Conservation (phyloP, 2,888 invertebrate species). For the Agrotis segetum region DNA sequence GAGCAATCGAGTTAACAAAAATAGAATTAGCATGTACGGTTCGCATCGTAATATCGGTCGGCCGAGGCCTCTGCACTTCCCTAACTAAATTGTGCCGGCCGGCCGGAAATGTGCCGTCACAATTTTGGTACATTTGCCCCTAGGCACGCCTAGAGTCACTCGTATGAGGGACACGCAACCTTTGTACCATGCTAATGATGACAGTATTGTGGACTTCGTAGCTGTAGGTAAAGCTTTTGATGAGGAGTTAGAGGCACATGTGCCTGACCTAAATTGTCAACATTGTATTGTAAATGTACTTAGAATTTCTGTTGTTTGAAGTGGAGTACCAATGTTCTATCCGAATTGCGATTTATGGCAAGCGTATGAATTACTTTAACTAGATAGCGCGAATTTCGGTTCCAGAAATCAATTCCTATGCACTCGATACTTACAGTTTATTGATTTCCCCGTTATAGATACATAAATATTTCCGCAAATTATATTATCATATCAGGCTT, state of each 20-base stretch:
- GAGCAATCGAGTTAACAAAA: slow-evolving; percentile 75
- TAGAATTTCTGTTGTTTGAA: slow-evolving; percentile 1
- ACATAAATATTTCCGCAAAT: slow-evolving; percentile 1
- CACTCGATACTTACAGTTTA: neutral
- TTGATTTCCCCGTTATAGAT: neutral
- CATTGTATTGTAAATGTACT: neutral
- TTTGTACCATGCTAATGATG: slow-evolving; percentile 51
- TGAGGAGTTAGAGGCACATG: neutral
- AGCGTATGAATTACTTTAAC: neutral
- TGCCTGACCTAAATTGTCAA: slow-evolving; percentile 1
- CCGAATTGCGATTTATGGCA: neutral
- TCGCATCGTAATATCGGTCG: slow-evolving; percentile 68
- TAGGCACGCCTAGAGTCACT: slow-evolving; percentile 55
- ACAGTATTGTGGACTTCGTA: slow-evolving; percentile 26
- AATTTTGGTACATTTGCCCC: slow-evolving; percentile 68
- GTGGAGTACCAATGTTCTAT: neutral
- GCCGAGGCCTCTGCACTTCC: slow-evolving; percentile 66
- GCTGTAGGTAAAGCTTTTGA: slow-evolving; percentile 6
- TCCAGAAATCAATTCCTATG: neutral
- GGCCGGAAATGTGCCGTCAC: slow-evolving; percentile 70
- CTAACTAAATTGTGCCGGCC: slow-evolving; percentile 78
- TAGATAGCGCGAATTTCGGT: neutral
- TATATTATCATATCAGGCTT: slow-evolving; percentile 14
- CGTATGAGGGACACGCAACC: slow-evolving; percentile 52
- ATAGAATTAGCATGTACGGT: slow-evolving; percentile 74